Evolutionary conservation across 2,113 vertebrate genomes (phyloP), one percentile per base, ranked within the genome.

Genomic region (Nipponia nippon): DNA sequence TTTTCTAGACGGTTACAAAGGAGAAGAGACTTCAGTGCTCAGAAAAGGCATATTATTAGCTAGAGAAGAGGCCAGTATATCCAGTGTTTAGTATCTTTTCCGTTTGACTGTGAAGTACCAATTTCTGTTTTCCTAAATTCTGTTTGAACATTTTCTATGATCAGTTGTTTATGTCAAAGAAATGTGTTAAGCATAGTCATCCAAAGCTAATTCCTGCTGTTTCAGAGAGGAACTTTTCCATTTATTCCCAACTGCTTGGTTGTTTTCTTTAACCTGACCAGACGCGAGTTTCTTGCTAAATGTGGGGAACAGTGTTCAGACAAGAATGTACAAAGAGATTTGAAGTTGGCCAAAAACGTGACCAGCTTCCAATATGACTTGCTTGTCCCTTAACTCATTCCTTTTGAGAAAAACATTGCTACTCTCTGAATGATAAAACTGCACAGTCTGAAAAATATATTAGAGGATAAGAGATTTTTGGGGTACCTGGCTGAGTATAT

Each of bases 351-450:
- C 32, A 27, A 7, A 83, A 86, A 71, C 59, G 20, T 76, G 78
- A 87, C 53, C 44, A 65, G 69, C 12, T 56, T 89, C 80, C 89
- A 95, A 62, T 44, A 71, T 19, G 61, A 63, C 87, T 84, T 75
- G 9, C 56, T 69, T 77, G 52, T 85, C 66, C 56, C 40, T 75
- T 78, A 79, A 36, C 20, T 91, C n/a, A 38, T 69, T 89, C 44
- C 34, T 84, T 87, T 14, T 65, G 70, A 75, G 62, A 72, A 79
- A 76, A 59, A 38, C 40, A 36, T 8, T 44, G 81, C 47, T 91
- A 3, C 16, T 75, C n/a, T 55, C 67, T 75, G 53, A 72, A 76
- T 55, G 21, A 46, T 85, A 46, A 79, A 91, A 49, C 58, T 67
- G 21, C 22, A 32, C 26, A 36, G 27, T 52, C 30, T 83, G 56